Percentiles rank a stretch among this genome's conserved stretches.
phyloP scores from a whole-genome alignment of 2,888 invertebrate species.

The Lysandra bellargus region DNA sequence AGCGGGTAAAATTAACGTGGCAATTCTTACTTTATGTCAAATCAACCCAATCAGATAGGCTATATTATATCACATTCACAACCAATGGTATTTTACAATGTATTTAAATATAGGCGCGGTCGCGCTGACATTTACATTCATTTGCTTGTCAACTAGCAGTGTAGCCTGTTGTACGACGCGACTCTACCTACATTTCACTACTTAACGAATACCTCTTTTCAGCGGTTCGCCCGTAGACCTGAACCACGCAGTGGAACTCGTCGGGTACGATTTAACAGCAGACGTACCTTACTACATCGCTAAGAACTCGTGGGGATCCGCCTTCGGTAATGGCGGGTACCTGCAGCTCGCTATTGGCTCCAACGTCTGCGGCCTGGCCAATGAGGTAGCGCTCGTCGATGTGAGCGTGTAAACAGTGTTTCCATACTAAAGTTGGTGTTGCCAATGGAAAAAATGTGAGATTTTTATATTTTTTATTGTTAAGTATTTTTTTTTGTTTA shows the following conservation, averaged over 20 bases:
- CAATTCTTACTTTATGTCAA: too few species aligned
- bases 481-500: neutral
- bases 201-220: constrained; percentile 39
- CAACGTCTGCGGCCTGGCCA: constrained; percentile 89
- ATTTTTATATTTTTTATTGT: neutral
- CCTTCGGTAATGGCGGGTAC: constrained; percentile 89
- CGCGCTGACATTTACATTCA: too few species aligned
- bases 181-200: too few species aligned
- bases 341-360: constrained; percentile 86
- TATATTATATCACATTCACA: too few species aligned
- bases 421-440: neutral
- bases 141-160: too few species aligned
- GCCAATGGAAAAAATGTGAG: neutral
- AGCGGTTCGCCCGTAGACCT: constrained; percentile 76
- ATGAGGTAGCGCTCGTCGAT: constrained; percentile 84
- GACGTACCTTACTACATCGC: constrained; percentile 90
- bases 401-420: constrained; percentile 48
- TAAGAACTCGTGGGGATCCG: constrained; percentile 91
- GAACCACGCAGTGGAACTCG: constrained; percentile 92
- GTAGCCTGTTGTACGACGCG: too few species aligned
- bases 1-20: too few species aligned
- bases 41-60: too few species aligned
- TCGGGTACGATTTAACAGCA: constrained; percentile 89
- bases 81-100: too few species aligned
- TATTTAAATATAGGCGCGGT: too few species aligned